phyloP scores from a whole-genome alignment of 2,888 invertebrate species.

The Dryomyza anilis region DNA sequence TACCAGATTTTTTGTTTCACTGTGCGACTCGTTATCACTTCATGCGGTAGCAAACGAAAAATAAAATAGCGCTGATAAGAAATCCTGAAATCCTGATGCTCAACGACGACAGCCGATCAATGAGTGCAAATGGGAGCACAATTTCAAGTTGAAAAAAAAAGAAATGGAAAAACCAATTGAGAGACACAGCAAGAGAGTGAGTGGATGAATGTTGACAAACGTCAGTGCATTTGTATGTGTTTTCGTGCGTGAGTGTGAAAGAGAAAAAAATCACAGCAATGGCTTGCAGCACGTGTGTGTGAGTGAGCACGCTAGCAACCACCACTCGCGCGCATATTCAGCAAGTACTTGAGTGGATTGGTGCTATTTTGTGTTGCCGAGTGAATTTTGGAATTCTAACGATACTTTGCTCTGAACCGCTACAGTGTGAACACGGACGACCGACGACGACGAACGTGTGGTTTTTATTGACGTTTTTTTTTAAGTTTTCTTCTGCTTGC shows the following conservation, averaged over 20 bases:
- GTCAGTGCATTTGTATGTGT: no score
- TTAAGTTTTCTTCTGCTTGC: no score
- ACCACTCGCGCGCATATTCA: background rate
- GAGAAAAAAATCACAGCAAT: background rate
- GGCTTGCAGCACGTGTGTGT: background rate
- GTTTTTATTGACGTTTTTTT: no score
- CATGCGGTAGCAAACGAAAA: background rate
- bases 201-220: background rate
- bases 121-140: background rate
- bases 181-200: background rate
- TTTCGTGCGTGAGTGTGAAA: background rate
- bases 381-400: conserved; percentile 7
- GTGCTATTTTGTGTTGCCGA: no score
- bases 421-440: conserved; percentile 11
- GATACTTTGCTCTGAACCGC: conserved; percentile 23
- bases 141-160: background rate
- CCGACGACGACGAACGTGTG: background rate
- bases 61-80: conserved; percentile 6
- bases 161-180: background rate
- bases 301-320: background rate
- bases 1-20: no score
- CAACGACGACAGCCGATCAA: no score
- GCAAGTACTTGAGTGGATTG: background rate
- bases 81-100: background rate
- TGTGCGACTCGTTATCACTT: background rate